Percentiles rank a stretch among this genome's conserved stretches.
Conservation (phyloP, 2,888 invertebrate genomes). For the Beris chalybata region DNA sequence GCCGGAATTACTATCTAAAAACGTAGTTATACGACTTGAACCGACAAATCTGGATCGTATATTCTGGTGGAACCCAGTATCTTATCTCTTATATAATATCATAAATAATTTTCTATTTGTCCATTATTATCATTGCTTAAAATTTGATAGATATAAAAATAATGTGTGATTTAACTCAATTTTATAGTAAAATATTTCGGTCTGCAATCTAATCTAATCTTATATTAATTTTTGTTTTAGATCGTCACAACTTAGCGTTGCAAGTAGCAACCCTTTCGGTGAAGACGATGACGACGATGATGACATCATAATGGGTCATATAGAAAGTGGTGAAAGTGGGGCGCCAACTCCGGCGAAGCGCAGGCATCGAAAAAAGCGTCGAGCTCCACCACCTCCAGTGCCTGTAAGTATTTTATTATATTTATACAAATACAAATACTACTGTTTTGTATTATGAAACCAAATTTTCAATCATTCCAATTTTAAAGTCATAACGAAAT, state of each 20-base stretch:
- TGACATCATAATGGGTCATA: constrained; percentile 37
- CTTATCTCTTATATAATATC: no score
- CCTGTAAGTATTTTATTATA: constrained; percentile 40
- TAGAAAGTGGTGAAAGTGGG: constrained; percentile 20
- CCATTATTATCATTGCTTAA: no score
- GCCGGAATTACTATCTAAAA: no score
- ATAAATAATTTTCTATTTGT: no score
- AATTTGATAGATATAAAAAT: no score
- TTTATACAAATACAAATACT: background rate
- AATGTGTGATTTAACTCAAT: no score
- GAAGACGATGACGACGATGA: constrained; percentile 51
- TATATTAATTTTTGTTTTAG: constrained; percentile 46
- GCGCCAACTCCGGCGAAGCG: constrained; percentile 57
- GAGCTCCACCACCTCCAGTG: constrained; percentile 63
- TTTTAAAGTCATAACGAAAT: constrained; percentile 14
- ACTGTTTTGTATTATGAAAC: background rate
- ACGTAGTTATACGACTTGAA: no score
- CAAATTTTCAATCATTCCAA: background rate
- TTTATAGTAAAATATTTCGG: no score
- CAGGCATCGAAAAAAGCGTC: constrained; percentile 65
- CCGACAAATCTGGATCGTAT: no score
- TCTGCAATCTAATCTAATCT: no score
- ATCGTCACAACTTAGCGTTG: constrained; percentile 62
- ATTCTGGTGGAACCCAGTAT: no score
- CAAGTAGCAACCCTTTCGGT: constrained; percentile 66